Percentiles rank a stretch among this genome's conserved stretches.
Evolutionary conservation across 2,888 invertebrate species (phyloP).

Genomic region (Seira musarum): DNA sequence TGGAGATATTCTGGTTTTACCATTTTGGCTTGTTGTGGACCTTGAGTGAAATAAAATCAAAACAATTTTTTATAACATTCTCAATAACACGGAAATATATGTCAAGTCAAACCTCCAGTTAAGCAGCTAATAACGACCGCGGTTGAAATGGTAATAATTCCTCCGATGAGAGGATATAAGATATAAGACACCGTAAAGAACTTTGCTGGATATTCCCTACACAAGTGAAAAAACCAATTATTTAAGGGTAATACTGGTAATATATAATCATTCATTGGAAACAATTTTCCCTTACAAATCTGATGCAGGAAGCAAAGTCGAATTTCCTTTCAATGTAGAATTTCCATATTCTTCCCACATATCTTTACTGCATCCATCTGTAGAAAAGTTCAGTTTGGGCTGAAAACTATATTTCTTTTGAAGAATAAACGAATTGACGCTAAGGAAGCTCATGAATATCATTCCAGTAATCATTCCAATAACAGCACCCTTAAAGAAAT

Average conservation of each 20-base stretch:
- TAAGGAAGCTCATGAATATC: conserved; percentile 47
- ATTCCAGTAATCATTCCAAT: conserved; percentile 56
- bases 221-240: neutral
- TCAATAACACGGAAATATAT: neutral
- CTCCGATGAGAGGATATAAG: conserved; percentile 61
- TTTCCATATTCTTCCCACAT: conserved; percentile 23
- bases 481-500: conserved; percentile 58
- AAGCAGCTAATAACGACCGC: conserved; percentile 49
- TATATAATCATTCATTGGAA: neutral
- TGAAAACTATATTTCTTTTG: conserved; percentile 52
- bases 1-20: neutral
- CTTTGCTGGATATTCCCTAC: conserved; percentile 55
- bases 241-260: neutral
- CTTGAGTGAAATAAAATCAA: too few species aligned
- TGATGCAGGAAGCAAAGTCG: conserved; percentile 31
- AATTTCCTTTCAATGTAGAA: conserved; percentile 5
- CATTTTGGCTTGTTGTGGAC: neutral
- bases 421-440: conserved; percentile 56
- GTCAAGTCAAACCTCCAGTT: conserved; percentile 35
- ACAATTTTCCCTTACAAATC: conserved; percentile 25
- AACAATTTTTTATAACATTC: too few species aligned
- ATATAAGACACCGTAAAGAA: conserved; percentile 59
- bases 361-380: conserved; percentile 30
- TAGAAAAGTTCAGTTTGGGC: conserved; percentile 14
- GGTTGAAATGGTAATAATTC: conserved; percentile 52